A percentile compares a stretch with the other conserved stretches of the same genome.
These are phyloP conservation scores for Percina caprodes DNA, from an alignment of 2,113 vertebrate species.

Conservation along the genomic window DNA sequence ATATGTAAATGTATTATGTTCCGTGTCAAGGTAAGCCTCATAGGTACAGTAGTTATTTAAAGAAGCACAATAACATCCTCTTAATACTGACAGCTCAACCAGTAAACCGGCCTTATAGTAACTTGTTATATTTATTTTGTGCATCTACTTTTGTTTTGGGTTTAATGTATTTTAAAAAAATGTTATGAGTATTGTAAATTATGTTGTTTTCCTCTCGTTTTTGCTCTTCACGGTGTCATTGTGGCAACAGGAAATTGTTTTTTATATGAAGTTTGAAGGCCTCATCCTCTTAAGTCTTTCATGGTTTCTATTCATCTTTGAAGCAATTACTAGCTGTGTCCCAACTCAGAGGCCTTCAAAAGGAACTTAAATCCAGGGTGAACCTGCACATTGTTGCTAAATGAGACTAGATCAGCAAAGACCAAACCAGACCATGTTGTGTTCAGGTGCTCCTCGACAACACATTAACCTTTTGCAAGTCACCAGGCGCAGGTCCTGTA, in stretches of 20 bases:
- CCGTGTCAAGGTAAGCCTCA: slow-evolving; percentile 8
- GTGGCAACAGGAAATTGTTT: slow-evolving; percentile 28
- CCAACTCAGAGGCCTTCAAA: slow-evolving; percentile 4
- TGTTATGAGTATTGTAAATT: slow-evolving; percentile 38
- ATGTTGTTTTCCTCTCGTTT: slow-evolving; percentile 25
- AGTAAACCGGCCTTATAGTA: slow-evolving; percentile 41
- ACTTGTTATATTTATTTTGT: slow-evolving; percentile 47
- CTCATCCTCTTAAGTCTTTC: slow-evolving; percentile 7
- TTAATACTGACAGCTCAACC: slow-evolving; percentile 30
- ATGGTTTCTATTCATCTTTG: slow-evolving; percentile 6
- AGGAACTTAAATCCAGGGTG: neutral
- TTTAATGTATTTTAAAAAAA: slow-evolving; percentile 18
- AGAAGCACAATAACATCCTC: slow-evolving; percentile 55
- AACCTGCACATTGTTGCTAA: neutral
- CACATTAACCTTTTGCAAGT: neutral
- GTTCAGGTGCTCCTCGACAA: neutral
- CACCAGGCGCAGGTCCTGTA: neutral
- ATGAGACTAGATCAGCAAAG: neutral
- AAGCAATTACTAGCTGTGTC: slow-evolving; percentile 6
- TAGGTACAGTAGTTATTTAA: slow-evolving; percentile 26
- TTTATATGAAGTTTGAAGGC: slow-evolving; percentile 14
- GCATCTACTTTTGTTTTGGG: slow-evolving; percentile 18
- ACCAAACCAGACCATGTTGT: neutral
- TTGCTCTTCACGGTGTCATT: slow-evolving; percentile 41
- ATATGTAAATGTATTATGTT: slow-evolving; percentile 25